A percentile compares a stretch with the other conserved stretches of the same genome.
Conservation (phyloP, 2,113 vertebrate species). For the Alces alces region DNA sequence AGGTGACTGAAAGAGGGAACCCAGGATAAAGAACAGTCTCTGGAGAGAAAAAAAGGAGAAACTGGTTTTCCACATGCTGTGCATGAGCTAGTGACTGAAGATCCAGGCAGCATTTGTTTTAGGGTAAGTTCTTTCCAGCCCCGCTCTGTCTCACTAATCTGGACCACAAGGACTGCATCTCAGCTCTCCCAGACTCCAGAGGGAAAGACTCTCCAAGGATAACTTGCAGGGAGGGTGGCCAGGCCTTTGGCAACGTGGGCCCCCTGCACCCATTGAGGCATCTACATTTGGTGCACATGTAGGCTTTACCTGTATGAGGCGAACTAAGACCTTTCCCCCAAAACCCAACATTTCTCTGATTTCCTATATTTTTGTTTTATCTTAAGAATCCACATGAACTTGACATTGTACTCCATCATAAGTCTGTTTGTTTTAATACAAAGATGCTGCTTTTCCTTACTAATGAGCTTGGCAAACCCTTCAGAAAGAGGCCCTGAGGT, state of each 20-base stretch:
- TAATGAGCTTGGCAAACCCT: background rate
- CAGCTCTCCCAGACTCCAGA: background rate
- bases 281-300: background rate
- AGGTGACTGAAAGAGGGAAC: background rate
- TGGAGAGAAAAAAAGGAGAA: background rate
- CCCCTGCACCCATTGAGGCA: background rate
- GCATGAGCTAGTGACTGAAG: background rate
- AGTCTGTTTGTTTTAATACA: conserved; percentile 1
- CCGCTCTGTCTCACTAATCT: background rate
- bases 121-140: background rate
- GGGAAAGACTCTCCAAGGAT: background rate
- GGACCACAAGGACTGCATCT: background rate
- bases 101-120: background rate
- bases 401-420: background rate
- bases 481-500: background rate
- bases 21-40: background rate
- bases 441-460: conserved; percentile 1
- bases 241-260: background rate
- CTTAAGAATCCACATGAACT: background rate
- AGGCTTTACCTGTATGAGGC: background rate
- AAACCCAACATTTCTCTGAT: background rate
- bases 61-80: background rate
- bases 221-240: background rate
- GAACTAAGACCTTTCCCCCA: background rate
- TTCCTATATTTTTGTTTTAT: background rate